Base-by-base conservation (phyloP, 2,888 invertebrate genomes). In the Drepanosiphum platanoidis region DNA sequence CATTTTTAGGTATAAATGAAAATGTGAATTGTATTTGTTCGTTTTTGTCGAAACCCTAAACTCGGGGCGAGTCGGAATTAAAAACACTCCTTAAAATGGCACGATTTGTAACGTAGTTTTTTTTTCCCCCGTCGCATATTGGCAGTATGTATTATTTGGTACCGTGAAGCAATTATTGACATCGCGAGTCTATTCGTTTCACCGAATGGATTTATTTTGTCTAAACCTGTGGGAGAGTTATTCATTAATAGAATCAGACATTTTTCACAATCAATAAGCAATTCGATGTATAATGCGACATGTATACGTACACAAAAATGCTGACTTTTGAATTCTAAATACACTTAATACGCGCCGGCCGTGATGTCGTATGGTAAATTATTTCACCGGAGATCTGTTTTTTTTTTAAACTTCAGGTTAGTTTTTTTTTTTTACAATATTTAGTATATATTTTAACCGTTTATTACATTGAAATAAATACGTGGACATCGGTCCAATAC, bases 91-190 rank as follows among this genome's bases (percentile, higher is more conserved):
- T 9, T 46, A 36, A 52, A 74, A 74, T 74, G 32, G 32, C 61
- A 52, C 52, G 75, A 84, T 84, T 84, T 84, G 68, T 75, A 83
- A 64, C n/a, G 39, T 52, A 46, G 46, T 61, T 27, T n/a, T 68
- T n/a, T 78, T 79, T 46, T 79, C 68, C 27, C 66, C 7, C 11
- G 15, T 58, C 70, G 15, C n/a, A 15, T 32, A 32, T 66, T 15
- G 42, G 5, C 22, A 13, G 30, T 42, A 32, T 11, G 22, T 5
- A 22, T 1, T 22, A 27, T 61, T 15, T 4, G 22, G 52, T 52
- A 52, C 22, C 22, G 27, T 72, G 27, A 42, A 22, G n/a, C 42
- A 42, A 30, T 39, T 27, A 42, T 36, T n/a, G 27, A 58, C 36
- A 46, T 79, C 66, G 36, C 46, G 66, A 79, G 42, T 42, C 42